These are phyloP conservation scores for Monochamus alternatus DNA, from an alignment of 2,888 invertebrate genomes.

Conservation along the genomic window DNA sequence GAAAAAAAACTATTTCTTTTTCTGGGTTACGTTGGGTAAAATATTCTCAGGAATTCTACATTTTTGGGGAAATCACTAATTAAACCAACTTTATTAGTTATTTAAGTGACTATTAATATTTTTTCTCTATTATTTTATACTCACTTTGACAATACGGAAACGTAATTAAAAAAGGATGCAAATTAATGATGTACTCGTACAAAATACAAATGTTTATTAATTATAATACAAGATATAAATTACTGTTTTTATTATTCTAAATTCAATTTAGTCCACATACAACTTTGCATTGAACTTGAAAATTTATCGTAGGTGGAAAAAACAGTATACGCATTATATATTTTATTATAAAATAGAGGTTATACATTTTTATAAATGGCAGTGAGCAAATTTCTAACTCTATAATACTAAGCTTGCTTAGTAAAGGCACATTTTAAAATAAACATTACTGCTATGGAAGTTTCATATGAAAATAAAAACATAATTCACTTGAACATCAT, in stretches of 20 bases:
- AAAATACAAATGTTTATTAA: constrained; percentile 1
- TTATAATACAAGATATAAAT: constrained; percentile 9
- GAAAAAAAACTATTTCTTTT: too few species aligned
- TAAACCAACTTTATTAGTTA: too few species aligned
- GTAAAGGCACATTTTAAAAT: constrained; percentile 51
- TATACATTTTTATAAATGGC: constrained; percentile 50
- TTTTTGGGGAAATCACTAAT: too few species aligned
- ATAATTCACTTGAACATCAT: constrained; percentile 29
- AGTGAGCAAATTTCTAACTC: constrained; percentile 53
- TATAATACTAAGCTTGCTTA: constrained; percentile 49
- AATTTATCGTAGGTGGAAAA: constrained; percentile 1
- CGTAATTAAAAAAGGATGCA: not conserved
- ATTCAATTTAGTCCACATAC: not conserved
- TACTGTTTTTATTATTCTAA: not conserved
- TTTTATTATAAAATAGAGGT: constrained; percentile 38
- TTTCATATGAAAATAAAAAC: constrained; percentile 30
- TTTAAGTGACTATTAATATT: too few species aligned
- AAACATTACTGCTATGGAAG: constrained; percentile 33
- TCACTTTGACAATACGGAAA: too few species aligned
- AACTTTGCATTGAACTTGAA: not conserved
- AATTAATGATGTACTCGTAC: not conserved
- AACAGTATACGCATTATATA: constrained; percentile 15
- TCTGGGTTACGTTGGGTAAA: too few species aligned
- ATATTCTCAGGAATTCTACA: too few species aligned
- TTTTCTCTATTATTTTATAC: too few species aligned